Evolutionary conservation across 2,113 vertebrate species (phyloP), one percentile per base, ranked within the genome.

Genomic region (Podiceps cristatus): DNA sequence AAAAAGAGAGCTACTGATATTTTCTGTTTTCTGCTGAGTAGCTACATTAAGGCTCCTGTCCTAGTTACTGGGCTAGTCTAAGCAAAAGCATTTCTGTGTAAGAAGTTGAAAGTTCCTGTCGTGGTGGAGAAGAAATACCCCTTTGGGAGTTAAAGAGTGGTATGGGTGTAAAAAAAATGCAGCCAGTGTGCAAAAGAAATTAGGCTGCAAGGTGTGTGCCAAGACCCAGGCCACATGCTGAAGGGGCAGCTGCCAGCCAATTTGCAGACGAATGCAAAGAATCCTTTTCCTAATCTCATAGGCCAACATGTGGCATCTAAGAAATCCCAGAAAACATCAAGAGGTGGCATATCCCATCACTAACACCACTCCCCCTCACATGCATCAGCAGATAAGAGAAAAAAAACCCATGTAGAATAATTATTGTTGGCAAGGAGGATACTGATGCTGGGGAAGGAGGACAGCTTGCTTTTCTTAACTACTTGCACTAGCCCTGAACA

Each of bases 361-460:
- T 86, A 86, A 86, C 77, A 92, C 64, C 44, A 37, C 69, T 33
- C 49, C 27, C 19, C 24, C 64, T 55, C 19, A 7, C 33, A 50
- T 17, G 64, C 60, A 95, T 50, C 50, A 91, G 56, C 64, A 95
- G 89, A 88, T 94, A 91, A 84, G 71, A 88, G 56, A 42, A 86
- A 92, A 95, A 75, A 60, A 84, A 60, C 71, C 33, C 1, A 1
- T 11, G 53, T 4, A 42, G 60, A 75, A 40, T 53, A 60, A 82
- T 97, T 94, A 84, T 95, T 90, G 59, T 93, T 97, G 96, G 96
- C 96, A 95, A 72, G 40, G 23, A 79, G 8, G 31, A 16, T 93
- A 85, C 96, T 96, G 85, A 89, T 81, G 56, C 66, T 93, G 87
- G 52, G 86, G 35, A 93, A 84, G 85, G 66, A 95, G 50, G 86